Evolutionary conservation across 2,113 vertebrate genomes (phyloP).

Genomic region (Aptenodytes patagonicus): DNA sequence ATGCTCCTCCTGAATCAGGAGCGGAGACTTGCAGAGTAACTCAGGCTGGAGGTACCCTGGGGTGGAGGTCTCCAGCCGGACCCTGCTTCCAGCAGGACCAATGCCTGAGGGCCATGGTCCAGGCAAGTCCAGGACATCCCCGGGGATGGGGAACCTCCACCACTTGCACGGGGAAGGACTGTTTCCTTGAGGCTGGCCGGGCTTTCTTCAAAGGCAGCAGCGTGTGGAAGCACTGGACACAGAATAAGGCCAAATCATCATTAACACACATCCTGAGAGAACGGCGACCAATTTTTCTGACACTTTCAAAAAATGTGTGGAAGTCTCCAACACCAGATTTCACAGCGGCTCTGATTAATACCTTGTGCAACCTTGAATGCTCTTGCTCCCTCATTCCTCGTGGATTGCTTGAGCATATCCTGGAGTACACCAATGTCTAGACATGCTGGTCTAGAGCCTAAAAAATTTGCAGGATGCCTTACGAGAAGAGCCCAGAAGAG

Average conservation of each 20-base stretch:
- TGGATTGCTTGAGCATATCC: background rate
- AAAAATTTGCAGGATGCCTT: background rate
- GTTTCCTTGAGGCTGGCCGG: background rate
- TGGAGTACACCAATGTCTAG: background rate
- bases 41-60: background rate
- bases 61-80: background rate
- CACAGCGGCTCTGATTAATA: background rate
- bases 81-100: background rate
- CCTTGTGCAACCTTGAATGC: background rate
- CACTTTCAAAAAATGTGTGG: background rate
- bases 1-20: background rate
- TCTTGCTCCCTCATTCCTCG: background rate
- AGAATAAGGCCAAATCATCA: background rate
- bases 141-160: background rate
- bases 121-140: fast-evolving
- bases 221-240: background rate
- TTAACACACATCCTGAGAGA: background rate
- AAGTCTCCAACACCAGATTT: background rate
- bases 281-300: fast-evolving
- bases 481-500: background rate
- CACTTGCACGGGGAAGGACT: fast-evolving
- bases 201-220: background rate
- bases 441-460: background rate
- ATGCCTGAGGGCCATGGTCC: fast-evolving
- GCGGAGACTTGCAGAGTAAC: background rate